Evolutionary conservation across 2,113 vertebrate genomes (phyloP).

Genomic region (Cavia aperea): DNA sequence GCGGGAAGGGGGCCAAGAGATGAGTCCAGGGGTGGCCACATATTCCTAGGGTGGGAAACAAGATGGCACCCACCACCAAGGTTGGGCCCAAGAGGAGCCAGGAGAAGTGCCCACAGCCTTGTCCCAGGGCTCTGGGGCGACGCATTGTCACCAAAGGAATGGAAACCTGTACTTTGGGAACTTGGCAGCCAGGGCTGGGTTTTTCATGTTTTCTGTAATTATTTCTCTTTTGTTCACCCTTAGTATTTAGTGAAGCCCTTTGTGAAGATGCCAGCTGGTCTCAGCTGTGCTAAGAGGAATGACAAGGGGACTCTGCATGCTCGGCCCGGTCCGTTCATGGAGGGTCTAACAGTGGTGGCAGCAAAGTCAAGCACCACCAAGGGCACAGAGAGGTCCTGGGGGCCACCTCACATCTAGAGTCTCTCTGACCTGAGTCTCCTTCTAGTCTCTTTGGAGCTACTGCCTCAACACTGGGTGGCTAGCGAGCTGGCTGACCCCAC

Average conservation of each 20-base stretch:
- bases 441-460: not conserved
- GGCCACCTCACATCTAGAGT: not conserved
- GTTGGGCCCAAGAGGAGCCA: constrained; percentile 12
- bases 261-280: constrained; percentile 67
- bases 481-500: not conserved
- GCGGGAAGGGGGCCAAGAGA: not conserved
- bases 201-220: constrained; percentile 72
- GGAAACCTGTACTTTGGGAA: constrained; percentile 65
- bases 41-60: constrained; percentile 30
- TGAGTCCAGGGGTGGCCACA: not conserved
- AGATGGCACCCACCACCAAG: constrained; percentile 39
- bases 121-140: constrained; percentile 29
- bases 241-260: constrained; percentile 66
- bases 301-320: constrained; percentile 45
- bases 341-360: constrained; percentile 7
- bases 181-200: constrained; percentile 63
- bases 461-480: not conserved
- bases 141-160: constrained; percentile 51
- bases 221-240: constrained; percentile 70
- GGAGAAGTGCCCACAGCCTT: constrained; percentile 14
- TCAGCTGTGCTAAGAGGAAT: constrained; percentile 56
- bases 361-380: constrained; percentile 34
- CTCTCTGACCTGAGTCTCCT: not conserved
- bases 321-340: not conserved
- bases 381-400: not conserved